Conservation (phyloP, 2,113 vertebrate species). For the Artemisiospiza belli region DNA sequence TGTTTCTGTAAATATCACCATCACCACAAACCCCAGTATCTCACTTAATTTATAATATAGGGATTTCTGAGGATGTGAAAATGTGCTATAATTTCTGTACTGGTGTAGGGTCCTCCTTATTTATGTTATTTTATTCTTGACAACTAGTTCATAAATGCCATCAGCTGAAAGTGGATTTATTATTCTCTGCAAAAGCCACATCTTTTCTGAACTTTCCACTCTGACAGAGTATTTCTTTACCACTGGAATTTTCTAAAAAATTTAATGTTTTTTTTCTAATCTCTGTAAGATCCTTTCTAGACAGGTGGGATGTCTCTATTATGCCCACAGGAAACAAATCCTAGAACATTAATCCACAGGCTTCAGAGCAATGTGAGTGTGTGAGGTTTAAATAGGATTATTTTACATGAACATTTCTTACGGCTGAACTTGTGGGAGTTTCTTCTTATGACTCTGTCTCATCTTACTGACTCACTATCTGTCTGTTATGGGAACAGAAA, state of each 20-base stretch:
- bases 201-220: not conserved
- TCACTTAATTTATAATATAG: not conserved
- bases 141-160: not conserved
- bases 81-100: not conserved
- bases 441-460: not conserved
- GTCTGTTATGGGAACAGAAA: not conserved
- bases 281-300: not conserved
- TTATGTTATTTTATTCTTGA: not conserved
- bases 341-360: not conserved
- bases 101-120: not conserved
- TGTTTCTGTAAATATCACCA: not conserved
- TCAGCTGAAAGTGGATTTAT: not conserved
- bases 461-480: not conserved
- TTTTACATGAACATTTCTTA: not conserved
- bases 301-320: not conserved
- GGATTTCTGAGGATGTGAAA: not conserved
- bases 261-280: not conserved
- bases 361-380: not conserved
- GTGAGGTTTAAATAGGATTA: not conserved
- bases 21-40: not conserved
- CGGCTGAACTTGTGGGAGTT: not conserved
- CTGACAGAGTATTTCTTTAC: not conserved
- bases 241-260: not conserved
- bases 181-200: not conserved
- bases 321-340: not conserved